Evolutionary conservation across 2,888 invertebrate species (phyloP), one percentile per base, ranked within the genome.

Genomic region (Mesorhabditis spiculigera): DNA sequence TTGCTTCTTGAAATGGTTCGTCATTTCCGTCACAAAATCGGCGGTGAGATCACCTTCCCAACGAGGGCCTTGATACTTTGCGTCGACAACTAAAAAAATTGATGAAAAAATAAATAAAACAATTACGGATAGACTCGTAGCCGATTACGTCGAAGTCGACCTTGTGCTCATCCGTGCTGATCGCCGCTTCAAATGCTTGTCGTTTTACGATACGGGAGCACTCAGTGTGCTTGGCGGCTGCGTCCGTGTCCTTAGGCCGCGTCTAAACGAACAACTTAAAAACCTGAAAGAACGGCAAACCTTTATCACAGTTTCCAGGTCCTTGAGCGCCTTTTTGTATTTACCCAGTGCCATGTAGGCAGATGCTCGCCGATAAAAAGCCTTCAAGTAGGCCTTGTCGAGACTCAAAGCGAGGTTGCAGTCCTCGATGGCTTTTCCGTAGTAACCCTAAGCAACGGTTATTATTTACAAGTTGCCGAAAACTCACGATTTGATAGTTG

Each of bases 291-390:
- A n/a, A n/a, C n/a, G n/a, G n/a, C n/a, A n/a, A n/a, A 73, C 71
- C 58, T 72, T 75, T 10, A 50, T 64, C 8, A 94, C 94, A 87
- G 93, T 91, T 91, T 96, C 95, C 89, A 93, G 97, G 89, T 98
- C 97, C 87, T 92, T 92, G 78, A 97, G 90, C 8, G 98, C 98
- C 88, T 92, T 90, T 89, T 95, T 96, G 88, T 94, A 96, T 89
- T 95, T 96, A 79, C 97, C 96, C 86, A 97, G 88, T 43, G 96
- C 93, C 96, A 99, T 97, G 85, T 95, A 91, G 45, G 97, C 92
- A 4, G 94, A 94, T 0, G 97, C 98, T 85, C 97, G 90, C 83
- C 98, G 90, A 87, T 97, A 99, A 87, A 95, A 99, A 0, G 94
- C 97, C 89, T 70, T n/a, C 42, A 43, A 6, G 13, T 50, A 50